Conservation (phyloP, 1,140 invertebrate genomes). For the Coelopa frigida region DNA sequence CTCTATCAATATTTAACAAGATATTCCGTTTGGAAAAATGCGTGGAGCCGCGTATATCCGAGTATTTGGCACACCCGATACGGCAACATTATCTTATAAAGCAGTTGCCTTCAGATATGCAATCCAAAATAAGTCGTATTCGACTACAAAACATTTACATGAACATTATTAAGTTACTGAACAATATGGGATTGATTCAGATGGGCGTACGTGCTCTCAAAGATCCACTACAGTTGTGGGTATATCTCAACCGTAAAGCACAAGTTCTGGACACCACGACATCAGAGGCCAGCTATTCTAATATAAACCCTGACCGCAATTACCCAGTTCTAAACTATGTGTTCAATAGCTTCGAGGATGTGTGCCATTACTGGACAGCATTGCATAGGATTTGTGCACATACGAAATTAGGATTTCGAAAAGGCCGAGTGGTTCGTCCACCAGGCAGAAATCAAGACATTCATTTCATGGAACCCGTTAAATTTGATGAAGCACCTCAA, state of each 20-base stretch:
- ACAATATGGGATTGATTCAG: slow-evolving; percentile 63
- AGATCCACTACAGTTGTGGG: slow-evolving; percentile 55
- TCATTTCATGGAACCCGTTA: slow-evolving; percentile 20
- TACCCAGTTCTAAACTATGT: slow-evolving; percentile 52
- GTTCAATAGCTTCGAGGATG: slow-evolving; percentile 51
- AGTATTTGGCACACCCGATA: slow-evolving; percentile 61
- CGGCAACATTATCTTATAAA: slow-evolving; percentile 58
- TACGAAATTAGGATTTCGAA: slow-evolving; percentile 54
- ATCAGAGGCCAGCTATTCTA: slow-evolving; percentile 56
- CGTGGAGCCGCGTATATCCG: slow-evolving; percentile 52
- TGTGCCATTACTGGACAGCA: slow-evolving; percentile 68
- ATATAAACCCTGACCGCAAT: slow-evolving; percentile 50
- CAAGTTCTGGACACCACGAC: slow-evolving; percentile 63
- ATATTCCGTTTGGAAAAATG: slow-evolving; percentile 55
- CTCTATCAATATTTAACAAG: slow-evolving; percentile 63
- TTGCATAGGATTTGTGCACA: slow-evolving; percentile 61
- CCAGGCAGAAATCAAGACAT: slow-evolving; percentile 12
- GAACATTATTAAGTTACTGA: slow-evolving; percentile 52
- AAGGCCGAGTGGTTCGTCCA: slow-evolving; percentile 5
- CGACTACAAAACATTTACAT: slow-evolving; percentile 60
- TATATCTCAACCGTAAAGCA: slow-evolving; percentile 60
- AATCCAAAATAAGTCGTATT: slow-evolving; percentile 20
- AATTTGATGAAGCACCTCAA: slow-evolving; percentile 24
- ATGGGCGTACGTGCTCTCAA: slow-evolving; percentile 58
- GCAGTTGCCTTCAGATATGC: slow-evolving; percentile 21